Conservation (phyloP, 2,888 invertebrate species). For the Ophion costatus region DNA sequence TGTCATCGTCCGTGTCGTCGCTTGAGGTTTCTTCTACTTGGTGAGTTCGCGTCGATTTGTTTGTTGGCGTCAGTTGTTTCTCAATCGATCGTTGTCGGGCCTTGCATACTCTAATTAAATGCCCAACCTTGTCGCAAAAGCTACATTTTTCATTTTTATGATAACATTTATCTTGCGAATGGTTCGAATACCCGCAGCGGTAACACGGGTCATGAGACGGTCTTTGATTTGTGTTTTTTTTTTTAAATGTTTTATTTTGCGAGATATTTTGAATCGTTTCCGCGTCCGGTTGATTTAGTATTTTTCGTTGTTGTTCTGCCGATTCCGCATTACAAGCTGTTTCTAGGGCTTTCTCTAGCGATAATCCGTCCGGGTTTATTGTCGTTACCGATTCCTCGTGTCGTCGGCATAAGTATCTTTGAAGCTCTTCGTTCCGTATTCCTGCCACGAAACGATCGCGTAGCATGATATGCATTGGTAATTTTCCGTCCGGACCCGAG, state of each 20-base stretch:
- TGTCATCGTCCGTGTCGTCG: constrained; percentile 21
- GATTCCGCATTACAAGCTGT: background rate
- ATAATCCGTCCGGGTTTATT: constrained; percentile 23
- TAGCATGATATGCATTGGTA: constrained; percentile 53
- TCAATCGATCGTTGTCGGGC: constrained; percentile 26
- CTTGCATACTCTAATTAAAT: constrained; percentile 38
- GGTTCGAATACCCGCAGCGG: too few species aligned
- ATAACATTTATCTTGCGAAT: too few species aligned
- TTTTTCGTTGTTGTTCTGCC: constrained; percentile 47
- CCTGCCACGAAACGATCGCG: constrained; percentile 61
- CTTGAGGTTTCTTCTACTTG: constrained; percentile 42
- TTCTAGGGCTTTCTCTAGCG: too few species aligned
- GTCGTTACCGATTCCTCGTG: constrained; percentile 45
- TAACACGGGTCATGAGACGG: too few species aligned
- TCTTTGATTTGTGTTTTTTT: too few species aligned
- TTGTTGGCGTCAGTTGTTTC: constrained; percentile 11
- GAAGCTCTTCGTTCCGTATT: constrained; percentile 55
- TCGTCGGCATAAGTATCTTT: constrained; percentile 54
- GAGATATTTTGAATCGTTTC: constrained; percentile 34
- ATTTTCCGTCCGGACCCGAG: background rate
- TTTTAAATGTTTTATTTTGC: background rate
- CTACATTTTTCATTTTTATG: too few species aligned
- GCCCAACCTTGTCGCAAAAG: constrained; percentile 14
- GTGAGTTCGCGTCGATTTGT: constrained; percentile 37
- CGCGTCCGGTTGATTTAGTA: constrained; percentile 35